Conservation (phyloP, 1,140 invertebrate species). For the Colletes latitarsis region DNA sequence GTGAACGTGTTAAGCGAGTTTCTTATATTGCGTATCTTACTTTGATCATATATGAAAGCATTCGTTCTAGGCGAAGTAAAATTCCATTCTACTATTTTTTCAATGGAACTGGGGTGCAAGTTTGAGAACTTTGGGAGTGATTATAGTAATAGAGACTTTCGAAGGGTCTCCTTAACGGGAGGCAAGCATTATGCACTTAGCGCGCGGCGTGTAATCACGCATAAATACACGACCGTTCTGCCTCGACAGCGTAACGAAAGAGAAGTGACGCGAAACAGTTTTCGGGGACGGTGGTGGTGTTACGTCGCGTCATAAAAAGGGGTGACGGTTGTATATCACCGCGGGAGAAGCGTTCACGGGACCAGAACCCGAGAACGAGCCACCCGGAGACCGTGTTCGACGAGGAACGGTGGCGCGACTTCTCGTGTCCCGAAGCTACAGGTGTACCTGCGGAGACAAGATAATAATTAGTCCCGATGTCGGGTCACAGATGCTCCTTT, state of each 20-base stretch:
- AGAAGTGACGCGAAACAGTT: slow-evolving; percentile 35
- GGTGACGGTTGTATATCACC: slow-evolving; percentile 68
- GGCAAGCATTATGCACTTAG: slow-evolving; percentile 31
- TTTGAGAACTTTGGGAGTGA: no score
- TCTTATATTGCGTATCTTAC: no score
- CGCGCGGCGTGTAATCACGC: slow-evolving; percentile 8
- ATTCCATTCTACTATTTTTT: neutral
- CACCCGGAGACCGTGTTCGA: slow-evolving; percentile 30
- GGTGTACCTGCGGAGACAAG: slow-evolving; percentile 58
- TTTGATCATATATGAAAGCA: no score
- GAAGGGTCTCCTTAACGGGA: slow-evolving; percentile 19
- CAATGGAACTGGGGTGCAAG: neutral
- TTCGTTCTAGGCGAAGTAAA: no score
- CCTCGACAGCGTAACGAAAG: slow-evolving; percentile 48
- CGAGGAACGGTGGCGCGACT: slow-evolving; percentile 41
- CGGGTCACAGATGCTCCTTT: slow-evolving; percentile 54
- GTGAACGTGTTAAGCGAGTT: no score
- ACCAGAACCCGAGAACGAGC: slow-evolving; percentile 41
- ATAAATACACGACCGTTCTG: slow-evolving; percentile 23
- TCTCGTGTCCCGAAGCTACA: slow-evolving; percentile 46
- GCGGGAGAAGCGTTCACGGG: slow-evolving; percentile 34
- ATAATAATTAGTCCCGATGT: slow-evolving; percentile 71
- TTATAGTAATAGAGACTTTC: slow-evolving; percentile 53
- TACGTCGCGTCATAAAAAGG: slow-evolving; percentile 64
- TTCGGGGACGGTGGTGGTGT: neutral